Base-by-base conservation (phyloP, 2,113 vertebrate genomes). In the Probosciger aterrimus region DNA sequence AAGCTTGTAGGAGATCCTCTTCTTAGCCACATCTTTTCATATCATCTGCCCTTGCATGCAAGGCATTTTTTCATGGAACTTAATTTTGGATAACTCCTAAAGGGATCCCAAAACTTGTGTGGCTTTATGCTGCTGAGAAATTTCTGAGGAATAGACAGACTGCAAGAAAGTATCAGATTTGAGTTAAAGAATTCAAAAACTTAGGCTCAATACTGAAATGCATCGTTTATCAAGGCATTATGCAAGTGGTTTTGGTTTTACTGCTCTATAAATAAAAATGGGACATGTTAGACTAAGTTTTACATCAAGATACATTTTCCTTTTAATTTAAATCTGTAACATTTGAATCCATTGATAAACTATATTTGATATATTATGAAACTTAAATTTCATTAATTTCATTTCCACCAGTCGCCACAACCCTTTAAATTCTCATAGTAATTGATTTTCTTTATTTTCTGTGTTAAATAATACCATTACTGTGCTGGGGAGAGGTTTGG, bases 271-370 rank as follows among this genome's bases (percentile, higher is more conserved):
- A 94, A 84, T 65, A 73, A 75, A 84, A 73, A 71, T 30, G 18
- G 44, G 33, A 31, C 11, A 4, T 59, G 6, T 43, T 85, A 93
- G 70, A 63, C 76, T 70, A 67, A 74, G 44, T 15, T 88, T 95
- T 91, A 92, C 27, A 47, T 93, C 88, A 64, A 96, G 65, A 50
- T 95, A 37, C 23, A 15, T 81, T 37, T 93, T 90, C 50, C 22
- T 95, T 93, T 82, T 41, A 52, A 57, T 88, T 93, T 92, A 82
- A 79, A 79, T 93, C 50, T 94, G 78, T 87, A 92, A 87, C 79
- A 69, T 95, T 96, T 97, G 79, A 86, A 90, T 92, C 91, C 82
- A 94, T 90, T 88, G 78, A 93, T 75, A 77, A 55, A 69, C 57
- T 81, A 33, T 62, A 41, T 88, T 93, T 92, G 70, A 71, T 74